Conservation (phyloP, 2,113 vertebrate species). For the Odontesthes bonariensis region DNA sequence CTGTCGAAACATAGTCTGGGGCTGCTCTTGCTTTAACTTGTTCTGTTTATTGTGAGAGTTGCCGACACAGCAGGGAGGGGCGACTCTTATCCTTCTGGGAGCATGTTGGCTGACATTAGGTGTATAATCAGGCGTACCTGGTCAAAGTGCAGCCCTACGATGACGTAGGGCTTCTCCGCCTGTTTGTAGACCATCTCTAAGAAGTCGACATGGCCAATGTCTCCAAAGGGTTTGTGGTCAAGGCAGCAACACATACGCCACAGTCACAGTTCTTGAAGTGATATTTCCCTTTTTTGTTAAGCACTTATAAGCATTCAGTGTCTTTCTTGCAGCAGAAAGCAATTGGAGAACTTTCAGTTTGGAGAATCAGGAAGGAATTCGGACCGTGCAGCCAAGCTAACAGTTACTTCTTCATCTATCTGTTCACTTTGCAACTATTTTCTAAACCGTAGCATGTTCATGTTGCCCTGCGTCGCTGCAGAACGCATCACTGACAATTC, state of each 20-base stretch:
- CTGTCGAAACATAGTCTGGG: neutral
- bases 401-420: too few relatives aligned
- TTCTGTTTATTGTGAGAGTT: slow-evolving; percentile 12
- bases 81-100: neutral
- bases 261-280: neutral
- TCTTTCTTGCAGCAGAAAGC: too few relatives aligned
- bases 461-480: too few relatives aligned
- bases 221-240: slow-evolving; percentile 78
- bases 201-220: slow-evolving; percentile 95
- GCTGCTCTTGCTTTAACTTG: slow-evolving; percentile 2
- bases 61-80: neutral
- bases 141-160: slow-evolving; percentile 93
- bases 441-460: too few relatives aligned
- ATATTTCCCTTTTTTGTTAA: too few relatives aligned
- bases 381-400: too few relatives aligned
- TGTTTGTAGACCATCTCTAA: slow-evolving; percentile 89
- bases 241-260: slow-evolving; percentile 56
- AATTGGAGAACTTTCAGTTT: too few relatives aligned
- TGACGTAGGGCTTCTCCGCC: slow-evolving; percentile 89
- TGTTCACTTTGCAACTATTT: too few relatives aligned
- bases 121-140: slow-evolving; percentile 81
- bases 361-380: too few relatives aligned
- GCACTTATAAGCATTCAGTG: too few relatives aligned
- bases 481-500: too few relatives aligned
- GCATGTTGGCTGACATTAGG: neutral